phyloP scores from a whole-genome alignment of 2,888 invertebrate genomes.

The Eulithis prunata region DNA sequence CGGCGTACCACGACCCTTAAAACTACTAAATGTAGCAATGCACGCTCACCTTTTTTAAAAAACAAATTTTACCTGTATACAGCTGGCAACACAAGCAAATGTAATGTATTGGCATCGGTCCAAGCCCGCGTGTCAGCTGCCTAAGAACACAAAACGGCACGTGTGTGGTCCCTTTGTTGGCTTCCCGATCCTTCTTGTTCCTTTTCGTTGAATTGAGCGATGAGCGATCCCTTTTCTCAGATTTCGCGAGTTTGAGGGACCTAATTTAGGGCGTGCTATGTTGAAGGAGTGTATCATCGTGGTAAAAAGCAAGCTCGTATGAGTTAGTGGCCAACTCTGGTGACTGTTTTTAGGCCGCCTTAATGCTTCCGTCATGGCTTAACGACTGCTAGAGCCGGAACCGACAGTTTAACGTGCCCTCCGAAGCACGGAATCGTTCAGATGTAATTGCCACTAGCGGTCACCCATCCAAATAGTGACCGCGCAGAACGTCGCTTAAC shows the following conservation, averaged over 20 bases:
- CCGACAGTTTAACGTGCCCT: too few species aligned
- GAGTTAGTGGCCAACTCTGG: too few species aligned
- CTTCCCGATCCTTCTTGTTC: constrained; percentile 29
- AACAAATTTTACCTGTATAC: neutral
- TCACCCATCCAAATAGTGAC: too few species aligned
- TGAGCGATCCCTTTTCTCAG: constrained; percentile 41
- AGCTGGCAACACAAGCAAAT: constrained; percentile 38
- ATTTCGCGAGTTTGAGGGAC: constrained; percentile 8
- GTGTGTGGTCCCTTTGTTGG: constrained; percentile 50
- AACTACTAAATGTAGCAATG: neutral
- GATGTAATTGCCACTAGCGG: too few species aligned
- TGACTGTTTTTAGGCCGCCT: too few species aligned
- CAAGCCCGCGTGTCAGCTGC: constrained; percentile 28
- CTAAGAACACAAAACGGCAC: constrained; percentile 28
- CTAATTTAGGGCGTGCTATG: neutral
- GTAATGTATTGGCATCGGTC: constrained; percentile 38
- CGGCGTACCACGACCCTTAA: too few species aligned
- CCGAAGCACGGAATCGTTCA: too few species aligned
- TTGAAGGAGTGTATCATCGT: constrained; percentile 1
- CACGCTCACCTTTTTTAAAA: neutral
- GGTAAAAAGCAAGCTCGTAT: too few species aligned
- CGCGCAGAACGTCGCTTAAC: too few species aligned
- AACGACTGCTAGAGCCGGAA: too few species aligned
- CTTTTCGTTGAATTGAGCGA: constrained; percentile 36
- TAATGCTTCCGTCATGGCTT: too few species aligned